These are phyloP conservation scores for Pseudochaenichthys georgianus DNA, from an alignment of 2,797 vertebrate genomes.

Conservation along the genomic window DNA sequence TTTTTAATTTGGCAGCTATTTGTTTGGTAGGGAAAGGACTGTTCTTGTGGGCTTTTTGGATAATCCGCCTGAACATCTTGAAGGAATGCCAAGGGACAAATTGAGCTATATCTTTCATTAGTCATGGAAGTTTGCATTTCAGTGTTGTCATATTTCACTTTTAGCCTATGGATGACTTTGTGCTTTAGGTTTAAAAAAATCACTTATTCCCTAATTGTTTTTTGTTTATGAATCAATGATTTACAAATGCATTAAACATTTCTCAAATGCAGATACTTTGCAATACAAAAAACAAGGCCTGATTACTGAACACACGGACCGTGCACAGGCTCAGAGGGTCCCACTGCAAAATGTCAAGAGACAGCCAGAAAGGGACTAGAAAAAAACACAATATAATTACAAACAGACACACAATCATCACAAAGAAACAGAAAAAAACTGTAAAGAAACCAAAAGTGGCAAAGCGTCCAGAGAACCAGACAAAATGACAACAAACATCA, in stretches of 20 bases:
- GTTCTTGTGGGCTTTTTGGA: constrained; percentile 62
- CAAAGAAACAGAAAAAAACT: too few relatives aligned
- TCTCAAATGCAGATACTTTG: background rate
- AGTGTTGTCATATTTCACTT: constrained; percentile 6
- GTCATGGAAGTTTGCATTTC: constrained; percentile 21
- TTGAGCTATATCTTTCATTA: constrained; percentile 37
- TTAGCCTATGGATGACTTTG: background rate
- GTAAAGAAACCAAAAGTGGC: too few relatives aligned
- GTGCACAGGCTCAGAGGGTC: too few relatives aligned
- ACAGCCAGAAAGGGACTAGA: too few relatives aligned
- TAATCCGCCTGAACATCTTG: constrained; percentile 61
- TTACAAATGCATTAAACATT: background rate
- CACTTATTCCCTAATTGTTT: background rate
- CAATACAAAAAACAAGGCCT: background rate
- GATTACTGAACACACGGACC: too few relatives aligned
- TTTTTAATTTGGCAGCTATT: constrained; percentile 67
- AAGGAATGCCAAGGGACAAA: constrained; percentile 60
- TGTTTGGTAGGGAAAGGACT: constrained; percentile 24
- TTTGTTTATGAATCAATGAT: background rate
- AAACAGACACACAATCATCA: too few relatives aligned
- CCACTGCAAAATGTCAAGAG: too few relatives aligned
- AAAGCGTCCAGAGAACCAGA: too few relatives aligned
- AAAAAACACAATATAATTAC: too few relatives aligned
- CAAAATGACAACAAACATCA: too few relatives aligned
- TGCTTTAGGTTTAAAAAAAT: background rate